A percentile compares a stretch with the other conserved stretches of the same genome.
These are phyloP conservation scores for Menura novaehollandiae DNA, from an alignment of 2,113 vertebrate species.

Conservation along the genomic window DNA sequence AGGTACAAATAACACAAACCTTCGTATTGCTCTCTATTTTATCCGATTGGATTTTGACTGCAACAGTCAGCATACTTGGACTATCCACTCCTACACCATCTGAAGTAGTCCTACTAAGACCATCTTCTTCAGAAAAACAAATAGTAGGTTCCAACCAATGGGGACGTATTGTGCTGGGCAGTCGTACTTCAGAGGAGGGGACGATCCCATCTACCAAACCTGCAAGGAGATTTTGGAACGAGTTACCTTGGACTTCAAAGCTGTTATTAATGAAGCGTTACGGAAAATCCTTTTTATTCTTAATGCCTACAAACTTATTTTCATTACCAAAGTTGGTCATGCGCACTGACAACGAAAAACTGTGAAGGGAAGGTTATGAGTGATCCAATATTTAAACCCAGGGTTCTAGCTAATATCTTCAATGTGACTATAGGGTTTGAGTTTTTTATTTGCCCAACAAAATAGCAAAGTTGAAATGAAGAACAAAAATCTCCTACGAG, in stretches of 20 bases:
- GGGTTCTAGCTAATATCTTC: not conserved
- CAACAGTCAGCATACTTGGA: slow-evolving; percentile 90
- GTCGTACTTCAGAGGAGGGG: slow-evolving; percentile 75
- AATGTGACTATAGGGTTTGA: not conserved
- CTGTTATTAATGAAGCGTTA: not conserved
- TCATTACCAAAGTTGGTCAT: not conserved
- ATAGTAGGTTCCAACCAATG: slow-evolving; percentile 94
- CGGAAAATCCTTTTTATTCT: not conserved
- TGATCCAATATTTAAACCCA: not conserved
- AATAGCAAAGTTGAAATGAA: not conserved
- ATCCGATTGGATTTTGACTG: slow-evolving; percentile 89
- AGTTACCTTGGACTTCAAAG: not conserved
- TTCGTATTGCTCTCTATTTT: slow-evolving; percentile 90
- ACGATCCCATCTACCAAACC: slow-evolving; percentile 82
- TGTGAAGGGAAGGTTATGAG: not conserved
- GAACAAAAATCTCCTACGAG: not conserved
- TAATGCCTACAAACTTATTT: not conserved
- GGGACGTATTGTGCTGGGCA: slow-evolving; percentile 85
- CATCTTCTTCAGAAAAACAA: slow-evolving; percentile 85
- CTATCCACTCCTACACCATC: slow-evolving; percentile 85
- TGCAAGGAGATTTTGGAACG: slow-evolving; percentile 26
- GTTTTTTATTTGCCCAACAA: not conserved
- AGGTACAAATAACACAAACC: slow-evolving; percentile 67
- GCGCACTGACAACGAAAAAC: not conserved
- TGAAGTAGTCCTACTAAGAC: slow-evolving; percentile 74